Evolutionary conservation across 2,888 invertebrate species (phyloP).

Genomic region (Epiblema foenella): DNA sequence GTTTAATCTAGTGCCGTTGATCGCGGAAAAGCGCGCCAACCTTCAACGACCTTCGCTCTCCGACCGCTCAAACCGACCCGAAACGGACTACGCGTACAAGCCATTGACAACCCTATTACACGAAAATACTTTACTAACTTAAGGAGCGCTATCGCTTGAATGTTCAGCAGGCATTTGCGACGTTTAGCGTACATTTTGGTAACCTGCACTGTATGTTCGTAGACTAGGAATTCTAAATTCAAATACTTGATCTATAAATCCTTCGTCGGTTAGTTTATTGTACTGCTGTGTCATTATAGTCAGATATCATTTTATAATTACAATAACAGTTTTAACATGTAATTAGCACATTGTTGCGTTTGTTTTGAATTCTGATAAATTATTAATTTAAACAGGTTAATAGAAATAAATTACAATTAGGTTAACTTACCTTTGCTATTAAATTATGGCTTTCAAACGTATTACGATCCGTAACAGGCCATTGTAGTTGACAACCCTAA

Average conservation of each 20-base stretch:
- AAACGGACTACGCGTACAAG: conserved; percentile 50
- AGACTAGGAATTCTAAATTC: conserved; percentile 73
- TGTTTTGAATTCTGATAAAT: conserved; percentile 29
- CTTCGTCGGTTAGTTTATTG: conserved; percentile 68
- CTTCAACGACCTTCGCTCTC: conserved; percentile 85
- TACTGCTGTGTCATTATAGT: conserved; percentile 68
- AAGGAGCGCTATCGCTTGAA: conserved; percentile 51
- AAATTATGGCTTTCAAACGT: background rate
- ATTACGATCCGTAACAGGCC: background rate
- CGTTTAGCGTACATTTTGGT: conserved; percentile 49
- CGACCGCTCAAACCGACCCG: conserved; percentile 69
- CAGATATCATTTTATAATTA: conserved; percentile 41
- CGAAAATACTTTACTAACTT: conserved; percentile 44
- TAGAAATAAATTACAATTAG: background rate
- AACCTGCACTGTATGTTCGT: conserved; percentile 69
- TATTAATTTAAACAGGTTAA: conserved; percentile 12
- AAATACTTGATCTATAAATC: conserved; percentile 72
- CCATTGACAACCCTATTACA: conserved; percentile 49
- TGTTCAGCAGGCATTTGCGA: conserved; percentile 44
- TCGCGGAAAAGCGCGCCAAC: conserved; percentile 85
- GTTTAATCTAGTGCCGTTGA: conserved; percentile 83
- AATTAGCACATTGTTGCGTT: conserved; percentile 29
- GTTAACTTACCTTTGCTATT: no score
- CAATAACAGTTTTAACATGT: conserved; percentile 35
- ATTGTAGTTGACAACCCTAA: conserved; percentile 20